A percentile compares a stretch with the other conserved stretches of the same genome.
These are phyloP conservation scores for Nipponacmea schrenckii DNA, from an alignment of 2,888 invertebrate species.

Conservation along the genomic window DNA sequence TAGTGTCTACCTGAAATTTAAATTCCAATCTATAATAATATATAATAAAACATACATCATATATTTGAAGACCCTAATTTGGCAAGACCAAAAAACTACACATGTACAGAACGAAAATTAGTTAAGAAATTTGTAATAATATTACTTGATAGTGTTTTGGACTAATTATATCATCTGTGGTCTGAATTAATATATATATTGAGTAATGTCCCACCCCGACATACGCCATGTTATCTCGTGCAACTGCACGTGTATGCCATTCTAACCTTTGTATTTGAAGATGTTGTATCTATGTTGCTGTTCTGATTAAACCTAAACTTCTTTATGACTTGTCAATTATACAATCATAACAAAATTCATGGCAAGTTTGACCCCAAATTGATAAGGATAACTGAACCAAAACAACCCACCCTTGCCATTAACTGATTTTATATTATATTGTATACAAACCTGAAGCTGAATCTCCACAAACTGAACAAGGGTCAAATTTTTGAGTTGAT, in stretches of 20 bases:
- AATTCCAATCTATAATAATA: background rate
- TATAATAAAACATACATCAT: background rate
- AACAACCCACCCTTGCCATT: no score
- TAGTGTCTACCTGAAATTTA: constrained; percentile 80
- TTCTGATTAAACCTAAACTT: no score
- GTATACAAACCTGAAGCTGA: constrained; percentile 80
- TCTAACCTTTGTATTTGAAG: no score
- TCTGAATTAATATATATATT: background rate
- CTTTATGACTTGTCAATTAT: background rate
- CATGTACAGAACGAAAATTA: background rate
- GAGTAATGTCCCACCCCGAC: no score
- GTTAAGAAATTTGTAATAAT: background rate
- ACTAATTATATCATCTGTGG: background rate
- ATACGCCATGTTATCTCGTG: no score
- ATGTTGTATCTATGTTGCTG: no score
- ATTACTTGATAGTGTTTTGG: background rate
- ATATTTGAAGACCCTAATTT: background rate
- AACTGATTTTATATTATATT: no score
- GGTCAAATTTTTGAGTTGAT: constrained; percentile 72
- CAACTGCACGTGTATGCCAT: no score
- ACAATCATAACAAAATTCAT: constrained; percentile 11
- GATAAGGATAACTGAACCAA: no score
- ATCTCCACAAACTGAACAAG: constrained; percentile 96
- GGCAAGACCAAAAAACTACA: background rate
- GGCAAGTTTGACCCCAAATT: background rate